These are phyloP conservation scores for Cromileptes altivelis DNA, from an alignment of 2,113 vertebrate species.

Conservation along the genomic window DNA sequence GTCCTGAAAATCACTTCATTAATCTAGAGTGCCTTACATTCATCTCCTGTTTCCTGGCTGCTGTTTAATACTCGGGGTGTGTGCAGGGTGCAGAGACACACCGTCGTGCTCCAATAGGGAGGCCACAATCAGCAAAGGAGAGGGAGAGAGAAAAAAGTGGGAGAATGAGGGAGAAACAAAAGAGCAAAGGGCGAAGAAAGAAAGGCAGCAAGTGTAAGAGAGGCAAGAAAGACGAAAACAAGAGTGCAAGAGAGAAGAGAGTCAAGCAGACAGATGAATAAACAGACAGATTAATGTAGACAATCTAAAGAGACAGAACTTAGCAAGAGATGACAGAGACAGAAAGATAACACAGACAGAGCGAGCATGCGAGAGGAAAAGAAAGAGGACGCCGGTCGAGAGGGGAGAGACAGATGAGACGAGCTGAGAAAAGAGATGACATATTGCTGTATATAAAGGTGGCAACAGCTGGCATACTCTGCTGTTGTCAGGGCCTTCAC, in stretches of 20 bases:
- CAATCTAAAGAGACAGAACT: constrained; percentile 47
- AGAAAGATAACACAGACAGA: constrained; percentile 34
- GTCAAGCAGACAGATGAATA: constrained; percentile 48
- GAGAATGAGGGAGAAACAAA: background rate
- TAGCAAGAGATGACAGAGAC: constrained; percentile 45
- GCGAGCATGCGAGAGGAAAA: constrained; percentile 1
- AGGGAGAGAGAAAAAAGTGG: background rate
- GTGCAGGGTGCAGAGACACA: constrained; percentile 10
- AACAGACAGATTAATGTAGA: constrained; percentile 50
- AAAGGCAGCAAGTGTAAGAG: background rate
- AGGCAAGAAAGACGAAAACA: background rate
- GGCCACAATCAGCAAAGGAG: constrained; percentile 1
- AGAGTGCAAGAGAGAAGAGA: background rate
- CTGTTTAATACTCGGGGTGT: constrained; percentile 43
- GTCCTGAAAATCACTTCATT: constrained; percentile 68
- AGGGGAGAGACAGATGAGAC: constrained; percentile 54
- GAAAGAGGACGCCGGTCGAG: background rate
- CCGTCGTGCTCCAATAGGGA: constrained; percentile 4
- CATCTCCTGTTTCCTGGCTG: constrained; percentile 54
- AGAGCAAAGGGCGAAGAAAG: constrained; percentile 27
- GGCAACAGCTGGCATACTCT: constrained; percentile 69
- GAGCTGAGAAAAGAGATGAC: constrained; percentile 56
- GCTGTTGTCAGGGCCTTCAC: constrained; percentile 61
- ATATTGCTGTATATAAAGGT: constrained; percentile 68
- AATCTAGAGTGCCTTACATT: constrained; percentile 62